These are phyloP conservation scores for Prolemur simus DNA, from an alignment of 2,113 vertebrate species.

Conservation along the genomic window DNA sequence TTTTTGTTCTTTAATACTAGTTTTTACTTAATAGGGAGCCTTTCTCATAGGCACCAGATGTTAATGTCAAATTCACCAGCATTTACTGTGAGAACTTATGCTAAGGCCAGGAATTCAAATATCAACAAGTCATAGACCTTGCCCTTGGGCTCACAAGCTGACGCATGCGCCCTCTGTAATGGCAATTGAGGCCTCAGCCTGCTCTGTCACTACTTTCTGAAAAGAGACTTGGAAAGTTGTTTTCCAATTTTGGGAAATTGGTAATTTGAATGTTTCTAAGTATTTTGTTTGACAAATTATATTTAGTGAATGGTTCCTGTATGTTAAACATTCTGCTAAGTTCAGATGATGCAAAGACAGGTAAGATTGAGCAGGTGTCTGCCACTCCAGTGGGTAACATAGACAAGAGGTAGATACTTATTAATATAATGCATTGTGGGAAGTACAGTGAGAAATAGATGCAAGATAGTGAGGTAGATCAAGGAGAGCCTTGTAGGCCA, in stretches of 20 bases:
- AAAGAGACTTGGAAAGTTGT: conserved; percentile 20
- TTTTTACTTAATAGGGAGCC: conserved; percentile 7
- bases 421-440: background rate
- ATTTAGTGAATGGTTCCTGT: background rate
- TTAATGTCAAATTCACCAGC: background rate
- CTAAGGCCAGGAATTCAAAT: background rate
- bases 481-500: background rate
- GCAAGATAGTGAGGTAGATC: background rate
- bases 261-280: conserved; percentile 19
- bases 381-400: background rate
- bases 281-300: background rate
- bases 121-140: background rate
- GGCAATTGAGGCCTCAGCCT: background rate
- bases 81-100: background rate
- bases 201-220: conserved; percentile 23
- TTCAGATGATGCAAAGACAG: background rate
- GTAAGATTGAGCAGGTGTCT: background rate
- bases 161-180: background rate
- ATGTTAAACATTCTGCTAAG: background rate
- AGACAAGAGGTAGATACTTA: background rate
- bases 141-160: background rate
- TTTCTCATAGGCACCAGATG: background rate
- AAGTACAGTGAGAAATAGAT: background rate
- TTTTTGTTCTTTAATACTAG: background rate
- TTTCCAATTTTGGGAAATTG: conserved; percentile 1